Conservation (phyloP, 2,888 invertebrate genomes). For the Phengaris arion region DNA sequence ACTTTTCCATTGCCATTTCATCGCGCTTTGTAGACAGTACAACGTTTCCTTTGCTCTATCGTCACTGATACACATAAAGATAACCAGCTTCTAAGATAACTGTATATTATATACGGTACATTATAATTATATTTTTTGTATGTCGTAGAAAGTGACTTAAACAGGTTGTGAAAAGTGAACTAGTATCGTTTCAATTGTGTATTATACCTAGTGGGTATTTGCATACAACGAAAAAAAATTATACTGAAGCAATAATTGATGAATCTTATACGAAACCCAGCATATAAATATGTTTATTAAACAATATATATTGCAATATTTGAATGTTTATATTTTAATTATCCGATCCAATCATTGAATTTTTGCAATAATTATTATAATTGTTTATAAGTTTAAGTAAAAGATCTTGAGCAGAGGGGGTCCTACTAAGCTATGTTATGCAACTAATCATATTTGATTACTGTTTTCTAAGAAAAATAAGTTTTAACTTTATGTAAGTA, state of each 20-base stretch:
- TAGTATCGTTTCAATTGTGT: constrained; percentile 21
- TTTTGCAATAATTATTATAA: neutral
- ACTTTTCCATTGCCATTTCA: no score
- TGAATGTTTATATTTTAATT: constrained; percentile 10
- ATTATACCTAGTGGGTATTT: neutral
- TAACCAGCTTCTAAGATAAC: constrained; percentile 16
- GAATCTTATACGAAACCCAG: neutral
- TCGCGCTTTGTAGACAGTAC: no score
- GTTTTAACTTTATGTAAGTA: no score
- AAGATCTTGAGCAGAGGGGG: no score
- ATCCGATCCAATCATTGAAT: neutral
- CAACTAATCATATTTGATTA: no score
- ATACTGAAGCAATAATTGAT: neutral
- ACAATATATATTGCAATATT: neutral
- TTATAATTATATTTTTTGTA: constrained; percentile 27
- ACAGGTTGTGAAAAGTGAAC: constrained; percentile 26
- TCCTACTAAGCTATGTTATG: no score
- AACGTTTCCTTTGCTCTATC: neutral
- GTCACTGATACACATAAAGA: constrained; percentile 1
- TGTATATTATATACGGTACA: constrained; percentile 26
- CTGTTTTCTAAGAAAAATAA: no score
- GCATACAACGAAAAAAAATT: constrained; percentile 11
- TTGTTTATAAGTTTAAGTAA: neutral
- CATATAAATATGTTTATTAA: neutral
- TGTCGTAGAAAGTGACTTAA: constrained; percentile 27